Base-by-base conservation (phyloP, 2,888 invertebrate species). In the Leptinotarsa rubiginosa region DNA sequence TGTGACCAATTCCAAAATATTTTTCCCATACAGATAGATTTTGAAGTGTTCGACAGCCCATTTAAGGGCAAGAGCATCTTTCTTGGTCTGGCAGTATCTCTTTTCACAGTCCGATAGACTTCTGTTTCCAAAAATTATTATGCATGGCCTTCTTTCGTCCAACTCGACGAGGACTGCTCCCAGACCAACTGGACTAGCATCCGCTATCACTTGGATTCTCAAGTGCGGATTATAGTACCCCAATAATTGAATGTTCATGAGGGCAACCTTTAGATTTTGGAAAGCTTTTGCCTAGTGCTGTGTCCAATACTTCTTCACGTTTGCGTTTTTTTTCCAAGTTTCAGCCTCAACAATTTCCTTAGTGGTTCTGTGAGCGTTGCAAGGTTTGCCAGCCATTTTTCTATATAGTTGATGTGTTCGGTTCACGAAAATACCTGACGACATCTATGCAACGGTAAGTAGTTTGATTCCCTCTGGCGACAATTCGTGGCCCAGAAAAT, bases 41-140 rank as follows among this genome's bases (percentile, higher is more conserved):
- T n/a, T n/a, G n/a, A n/a, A n/a, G n/a, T n/a, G n/a, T n/a, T n/a
- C n/a, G n/a, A n/a, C n/a, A n/a, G n/a, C n/a, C n/a, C n/a, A n/a
- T n/a, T n/a, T n/a, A n/a, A n/a, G n/a, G n/a, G n/a, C n/a, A n/a
- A n/a, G n/a, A 15, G 85, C 86, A 78, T 86, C 83, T 41, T 82
- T 83, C 78, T 85, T 84, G 10, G 82, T 82, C 75, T 85, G 84
- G 4, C 81, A 88, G 77, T 85, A 84, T 25, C 80, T 59, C 66
- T 72, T 79, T 59, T 81, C 80, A 47, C 72, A 72, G 3, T 81
- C 77, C 15, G 79, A 72, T 49, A 82, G 56, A 52, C 75, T 83
- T 74, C 78, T 80, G 73, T 77, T 80, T 52, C 78, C 80, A 69
- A 73, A 47, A 47, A 1, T 47, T 47, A 47, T 47, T 47, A 47